phyloP scores from a whole-genome alignment of 1,140 invertebrate genomes.

The Leguminivora glycinivorella region DNA sequence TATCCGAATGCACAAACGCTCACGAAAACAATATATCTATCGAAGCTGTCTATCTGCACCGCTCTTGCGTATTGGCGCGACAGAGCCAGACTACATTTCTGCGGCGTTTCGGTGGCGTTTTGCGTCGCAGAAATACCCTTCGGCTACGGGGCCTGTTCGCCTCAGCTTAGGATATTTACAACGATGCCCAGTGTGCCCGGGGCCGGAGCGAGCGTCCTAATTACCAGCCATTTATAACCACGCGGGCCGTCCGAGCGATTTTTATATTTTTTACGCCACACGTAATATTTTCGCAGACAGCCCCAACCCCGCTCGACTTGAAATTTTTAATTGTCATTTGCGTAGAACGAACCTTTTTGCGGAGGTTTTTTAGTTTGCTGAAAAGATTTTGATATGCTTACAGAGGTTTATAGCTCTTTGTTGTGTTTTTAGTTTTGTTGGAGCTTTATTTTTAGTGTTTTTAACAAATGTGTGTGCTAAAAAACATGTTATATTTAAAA shows the following conservation, averaged over 20 bases:
- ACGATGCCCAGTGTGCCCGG: conserved; percentile 35
- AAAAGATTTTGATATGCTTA: conserved; percentile 11
- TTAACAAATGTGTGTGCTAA: not conserved
- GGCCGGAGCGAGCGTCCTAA: conserved; percentile 57
- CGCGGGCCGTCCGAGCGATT: conserved; percentile 62
- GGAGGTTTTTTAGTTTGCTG: conserved; percentile 25
- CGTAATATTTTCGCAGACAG: conserved; percentile 59
- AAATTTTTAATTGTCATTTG: conserved; percentile 29
- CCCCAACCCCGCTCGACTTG: conserved; percentile 23
- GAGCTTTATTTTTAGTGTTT: not conserved
- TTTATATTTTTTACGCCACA: conserved; percentile 63
- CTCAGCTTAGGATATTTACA: too few relatives aligned
- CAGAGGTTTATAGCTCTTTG: not conserved
- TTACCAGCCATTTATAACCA: conserved; percentile 70
- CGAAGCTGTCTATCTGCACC: too few relatives aligned
- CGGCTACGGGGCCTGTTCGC: too few relatives aligned
- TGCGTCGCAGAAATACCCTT: too few relatives aligned
- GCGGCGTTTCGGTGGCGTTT: too few relatives aligned
- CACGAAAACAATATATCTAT: too few relatives aligned
- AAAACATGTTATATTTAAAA: not conserved
- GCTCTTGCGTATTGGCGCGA: too few relatives aligned
- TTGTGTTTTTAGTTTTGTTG: not conserved
- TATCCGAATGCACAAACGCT: too few relatives aligned
- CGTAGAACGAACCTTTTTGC: conserved; percentile 17
- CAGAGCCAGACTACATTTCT: too few relatives aligned